Conservation (phyloP, 2,113 vertebrate species). For the Casuarius casuarius region DNA sequence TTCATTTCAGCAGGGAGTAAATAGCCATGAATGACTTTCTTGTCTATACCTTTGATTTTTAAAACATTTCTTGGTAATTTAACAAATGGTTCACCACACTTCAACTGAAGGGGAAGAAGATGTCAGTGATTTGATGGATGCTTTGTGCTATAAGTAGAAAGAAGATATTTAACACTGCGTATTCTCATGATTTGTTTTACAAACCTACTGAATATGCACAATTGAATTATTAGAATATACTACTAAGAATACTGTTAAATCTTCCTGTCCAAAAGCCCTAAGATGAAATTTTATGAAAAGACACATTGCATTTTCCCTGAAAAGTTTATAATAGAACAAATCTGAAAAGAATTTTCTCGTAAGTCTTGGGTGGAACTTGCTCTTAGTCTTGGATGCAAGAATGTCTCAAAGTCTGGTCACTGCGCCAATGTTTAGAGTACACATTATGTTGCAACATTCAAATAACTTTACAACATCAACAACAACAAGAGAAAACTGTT, state of each 20-base stretch:
- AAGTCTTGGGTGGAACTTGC: not conserved
- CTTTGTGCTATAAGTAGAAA: not conserved
- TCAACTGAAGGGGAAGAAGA: slow-evolving; percentile 33
- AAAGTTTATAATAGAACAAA: not conserved
- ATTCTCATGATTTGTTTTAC: not conserved
- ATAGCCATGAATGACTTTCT: slow-evolving; percentile 43
- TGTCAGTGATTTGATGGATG: slow-evolving; percentile 43
- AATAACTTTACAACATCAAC: not conserved
- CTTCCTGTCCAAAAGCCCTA: not conserved
- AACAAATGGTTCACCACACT: slow-evolving; percentile 38
- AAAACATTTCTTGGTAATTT: not conserved
- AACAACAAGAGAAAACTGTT: not conserved
- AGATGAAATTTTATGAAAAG: not conserved
- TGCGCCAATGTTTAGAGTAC: not conserved
- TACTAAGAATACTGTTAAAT: not conserved
- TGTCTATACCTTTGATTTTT: slow-evolving; percentile 51
- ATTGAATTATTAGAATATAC: not conserved
- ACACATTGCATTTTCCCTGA: not conserved
- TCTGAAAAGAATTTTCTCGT: not conserved
- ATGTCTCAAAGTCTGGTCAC: not conserved
- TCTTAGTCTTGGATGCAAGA: not conserved
- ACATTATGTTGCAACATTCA: not conserved
- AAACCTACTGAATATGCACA: not conserved
- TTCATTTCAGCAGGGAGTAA: slow-evolving; percentile 28
- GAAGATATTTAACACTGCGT: not conserved